A percentile compares a stretch with the other conserved stretches of the same genome.
phyloP scores from a whole-genome alignment of 2,888 invertebrate species.

The Tetanocera ferruginea region DNA sequence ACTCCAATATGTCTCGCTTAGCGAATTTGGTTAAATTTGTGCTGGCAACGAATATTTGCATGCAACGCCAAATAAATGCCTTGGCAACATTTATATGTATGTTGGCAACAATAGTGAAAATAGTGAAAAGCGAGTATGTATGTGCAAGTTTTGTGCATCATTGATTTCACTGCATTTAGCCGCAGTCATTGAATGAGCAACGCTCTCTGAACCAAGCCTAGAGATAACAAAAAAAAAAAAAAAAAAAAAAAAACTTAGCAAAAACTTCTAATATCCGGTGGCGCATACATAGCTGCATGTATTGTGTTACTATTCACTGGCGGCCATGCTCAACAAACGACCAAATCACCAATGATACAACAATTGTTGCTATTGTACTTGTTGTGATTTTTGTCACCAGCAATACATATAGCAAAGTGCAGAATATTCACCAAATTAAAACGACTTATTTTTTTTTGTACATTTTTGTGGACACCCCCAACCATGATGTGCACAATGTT shows the following conservation, averaged over 20 bases:
- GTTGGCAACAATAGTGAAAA: not conserved
- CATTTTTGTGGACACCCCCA: not conserved
- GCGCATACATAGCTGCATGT: not conserved
- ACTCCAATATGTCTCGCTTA: constrained; percentile 5
- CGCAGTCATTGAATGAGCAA: too few relatives aligned
- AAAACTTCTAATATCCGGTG: constrained; percentile 11
- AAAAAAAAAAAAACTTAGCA: too few relatives aligned
- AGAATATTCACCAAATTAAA: not conserved
- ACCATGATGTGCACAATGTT: not conserved
- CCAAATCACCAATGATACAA: not conserved
- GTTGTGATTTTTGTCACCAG: constrained; percentile 5
- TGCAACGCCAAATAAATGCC: not conserved
- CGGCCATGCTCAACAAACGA: not conserved
- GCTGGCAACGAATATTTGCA: too few relatives aligned
- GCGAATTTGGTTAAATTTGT: not conserved
- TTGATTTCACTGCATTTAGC: not conserved
- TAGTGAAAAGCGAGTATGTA: not conserved
- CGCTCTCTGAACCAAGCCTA: not conserved
- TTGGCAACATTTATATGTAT: not conserved
- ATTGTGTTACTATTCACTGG: not conserved
- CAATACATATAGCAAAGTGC: not conserved
- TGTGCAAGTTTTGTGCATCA: not conserved
- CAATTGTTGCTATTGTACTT: not conserved
- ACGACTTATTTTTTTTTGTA: not conserved
- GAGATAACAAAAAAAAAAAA: too few relatives aligned